A percentile compares a stretch with the other conserved stretches of the same genome.
Conservation (phyloP, 2,797 vertebrate species). For the Hapalemur alaotrensis region DNA sequence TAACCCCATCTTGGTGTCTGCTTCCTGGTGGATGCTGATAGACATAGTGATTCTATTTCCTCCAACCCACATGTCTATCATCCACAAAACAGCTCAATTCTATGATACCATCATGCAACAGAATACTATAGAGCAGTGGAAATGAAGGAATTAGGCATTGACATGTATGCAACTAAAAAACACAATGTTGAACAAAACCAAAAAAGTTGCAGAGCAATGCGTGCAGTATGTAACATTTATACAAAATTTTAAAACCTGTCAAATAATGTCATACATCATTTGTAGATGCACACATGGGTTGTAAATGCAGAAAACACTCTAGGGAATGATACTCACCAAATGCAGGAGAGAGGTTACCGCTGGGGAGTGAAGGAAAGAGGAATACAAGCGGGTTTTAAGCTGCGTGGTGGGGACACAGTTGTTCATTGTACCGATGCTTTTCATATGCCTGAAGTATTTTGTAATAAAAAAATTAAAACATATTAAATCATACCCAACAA, state of each 20-base stretch:
- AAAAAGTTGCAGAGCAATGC: not conserved
- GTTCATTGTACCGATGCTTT: not conserved
- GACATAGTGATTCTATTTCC: not conserved
- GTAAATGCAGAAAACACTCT: not conserved
- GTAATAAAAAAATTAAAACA: constrained; percentile 10
- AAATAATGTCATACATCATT: not conserved
- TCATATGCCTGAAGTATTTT: not conserved
- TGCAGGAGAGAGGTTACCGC: not conserved
- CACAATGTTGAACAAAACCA: not conserved
- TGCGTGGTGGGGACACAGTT: not conserved
- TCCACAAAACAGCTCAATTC: not conserved
- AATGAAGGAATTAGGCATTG: not conserved
- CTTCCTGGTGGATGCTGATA: not conserved
- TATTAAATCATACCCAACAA: constrained; percentile 5
- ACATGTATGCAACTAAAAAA: not conserved
- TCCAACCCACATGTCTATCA: not conserved
- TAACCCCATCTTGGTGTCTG: not conserved
- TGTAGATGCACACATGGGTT: not conserved
- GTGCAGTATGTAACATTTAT: not conserved
- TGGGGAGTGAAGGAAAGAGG: not conserved
- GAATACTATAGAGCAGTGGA: not conserved
- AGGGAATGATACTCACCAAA: not conserved
- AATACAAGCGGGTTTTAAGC: not conserved
- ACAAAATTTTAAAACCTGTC: not conserved
- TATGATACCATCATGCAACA: not conserved